Conservation (phyloP, 2,888 invertebrate genomes). For the Pyrochroa serraticornis region DNA sequence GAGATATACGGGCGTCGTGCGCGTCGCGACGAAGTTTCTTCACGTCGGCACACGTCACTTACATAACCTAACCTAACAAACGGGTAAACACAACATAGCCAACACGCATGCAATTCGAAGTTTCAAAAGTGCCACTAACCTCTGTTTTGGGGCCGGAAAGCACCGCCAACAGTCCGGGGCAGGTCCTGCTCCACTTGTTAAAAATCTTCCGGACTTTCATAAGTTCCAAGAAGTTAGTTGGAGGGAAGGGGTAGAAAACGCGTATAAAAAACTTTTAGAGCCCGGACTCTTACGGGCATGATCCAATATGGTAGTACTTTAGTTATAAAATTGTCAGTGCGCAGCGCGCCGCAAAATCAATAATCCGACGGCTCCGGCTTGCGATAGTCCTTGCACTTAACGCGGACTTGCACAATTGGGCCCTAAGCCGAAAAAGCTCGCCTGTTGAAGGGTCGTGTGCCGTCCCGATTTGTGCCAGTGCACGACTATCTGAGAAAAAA, state of each 20-base stretch:
- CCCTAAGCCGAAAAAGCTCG: not conserved
- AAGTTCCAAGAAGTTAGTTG: conserved; percentile 50
- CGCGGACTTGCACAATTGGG: not conserved
- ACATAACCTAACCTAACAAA: conserved; percentile 39
- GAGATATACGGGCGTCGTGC: too few relatives aligned
- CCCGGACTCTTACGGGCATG: conserved; percentile 52
- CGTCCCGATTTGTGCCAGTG: too few relatives aligned
- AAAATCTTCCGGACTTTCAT: conserved; percentile 40
- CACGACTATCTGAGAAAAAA: too few relatives aligned
- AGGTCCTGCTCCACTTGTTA: not conserved
- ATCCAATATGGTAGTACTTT: conserved; percentile 49
- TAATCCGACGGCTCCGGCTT: conserved; percentile 32
- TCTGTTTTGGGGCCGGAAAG: conserved; percentile 22
- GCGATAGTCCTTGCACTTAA: conserved; percentile 24
- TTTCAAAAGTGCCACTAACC: conserved; percentile 39
- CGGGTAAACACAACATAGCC: conserved; percentile 41
- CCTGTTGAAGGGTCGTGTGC: too few relatives aligned
- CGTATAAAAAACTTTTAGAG: conserved; percentile 53
- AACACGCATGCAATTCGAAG: conserved; percentile 43
- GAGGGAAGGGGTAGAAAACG: conserved; percentile 50
- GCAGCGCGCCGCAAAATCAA: conserved; percentile 43
- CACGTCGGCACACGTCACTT: conserved; percentile 33
- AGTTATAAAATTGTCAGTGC: conserved; percentile 33
- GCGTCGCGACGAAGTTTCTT: conserved; percentile 12
- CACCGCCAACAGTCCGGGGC: not conserved